Evolutionary conservation across 1,140 invertebrate genomes (phyloP), one percentile per base, ranked within the genome.

Genomic region (Helicoverpa armigera): DNA sequence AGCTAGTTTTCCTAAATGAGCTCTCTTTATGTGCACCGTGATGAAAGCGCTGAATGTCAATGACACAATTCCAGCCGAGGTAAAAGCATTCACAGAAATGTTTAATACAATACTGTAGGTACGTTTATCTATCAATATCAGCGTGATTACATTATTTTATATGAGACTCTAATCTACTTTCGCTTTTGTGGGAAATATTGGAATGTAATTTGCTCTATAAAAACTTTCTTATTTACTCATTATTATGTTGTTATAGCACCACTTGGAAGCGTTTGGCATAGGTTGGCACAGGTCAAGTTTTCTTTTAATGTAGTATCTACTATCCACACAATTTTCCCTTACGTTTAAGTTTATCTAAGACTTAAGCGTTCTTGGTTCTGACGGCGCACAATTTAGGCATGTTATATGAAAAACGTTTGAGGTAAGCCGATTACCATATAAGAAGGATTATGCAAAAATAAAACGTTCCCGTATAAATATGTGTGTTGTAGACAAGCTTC

Each of bases 391-490:
- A 76, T 63, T 63, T 61, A 73, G 43, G 50, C 14, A 76, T 63
- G 73, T 76, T 51, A 51, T 76, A 76, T 76, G 73, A 76, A 76
- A 76, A 76, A 63, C 56, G 56, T 63, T 76, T 61, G 48, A 63
- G 73, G 58, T 61, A 76, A 76, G 56, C 73, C 56, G 43, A 51
- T 76, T 76, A 76, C 58, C 73, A 63, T 76, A 63, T 63, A 63
- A 51, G 56, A 76, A 61, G 56, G 73, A 76, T 53, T 51, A 76
- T 53, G 73, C 73, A 76, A 63, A 76, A 51, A 61, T 76, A 63
- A 75, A 76, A 76, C 43, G 58, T 51, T 76, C 43, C 48, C 12
- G 58, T 61, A 63, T 61, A 76, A 51, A 75, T 61, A 50, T 63
- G 56, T 63, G 56, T 75, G 50, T 43, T 74, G 73, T 29, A 75